Conservation (phyloP, 2,797 vertebrate species). For the Xenopus petersii region DNA sequence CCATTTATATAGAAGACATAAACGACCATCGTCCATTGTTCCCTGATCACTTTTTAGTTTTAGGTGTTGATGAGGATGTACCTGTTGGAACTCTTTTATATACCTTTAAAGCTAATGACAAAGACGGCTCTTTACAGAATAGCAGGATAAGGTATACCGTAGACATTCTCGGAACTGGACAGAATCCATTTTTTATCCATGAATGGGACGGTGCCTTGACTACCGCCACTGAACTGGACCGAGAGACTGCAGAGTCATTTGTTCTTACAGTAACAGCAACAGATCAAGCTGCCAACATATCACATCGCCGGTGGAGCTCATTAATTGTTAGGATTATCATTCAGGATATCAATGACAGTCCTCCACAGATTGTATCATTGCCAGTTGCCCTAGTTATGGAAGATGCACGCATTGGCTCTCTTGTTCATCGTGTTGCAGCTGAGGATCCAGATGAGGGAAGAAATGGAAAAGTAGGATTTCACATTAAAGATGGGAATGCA, state of each 20-base stretch:
- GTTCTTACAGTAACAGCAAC: slow-evolving; percentile 75
- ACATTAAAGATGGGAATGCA: slow-evolving; percentile 75
- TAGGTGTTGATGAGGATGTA: slow-evolving; percentile 77
- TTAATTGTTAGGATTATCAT: slow-evolving; percentile 77
- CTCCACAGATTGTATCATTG: slow-evolving; percentile 72
- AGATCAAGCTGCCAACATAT: slow-evolving; percentile 71
- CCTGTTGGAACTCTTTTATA: slow-evolving; percentile 72
- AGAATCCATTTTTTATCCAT: slow-evolving; percentile 77
- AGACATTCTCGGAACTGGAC: slow-evolving; percentile 50
- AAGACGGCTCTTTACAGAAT: slow-evolving; percentile 79
- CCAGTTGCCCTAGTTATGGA: slow-evolving; percentile 69
- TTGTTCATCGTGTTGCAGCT: slow-evolving; percentile 75
- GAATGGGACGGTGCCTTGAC: slow-evolving; percentile 74
- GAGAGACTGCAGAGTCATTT: slow-evolving; percentile 66
- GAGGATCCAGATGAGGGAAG: slow-evolving; percentile 78
- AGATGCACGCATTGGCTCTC: slow-evolving; percentile 72
- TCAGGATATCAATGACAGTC: slow-evolving; percentile 86
- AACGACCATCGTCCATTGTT: slow-evolving; percentile 86
- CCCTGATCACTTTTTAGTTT: slow-evolving; percentile 71
- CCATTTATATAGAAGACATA: slow-evolving; percentile 77
- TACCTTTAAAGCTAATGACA: slow-evolving; percentile 81
- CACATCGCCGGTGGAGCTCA: slow-evolving; percentile 62
- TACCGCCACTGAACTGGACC: slow-evolving; percentile 72
- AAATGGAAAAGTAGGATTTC: slow-evolving; percentile 74
- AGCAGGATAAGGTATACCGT: slow-evolving; percentile 79